Evolutionary conservation across 1,140 invertebrate genomes (phyloP).

Genomic region (Euura saliciscinereae): DNA sequence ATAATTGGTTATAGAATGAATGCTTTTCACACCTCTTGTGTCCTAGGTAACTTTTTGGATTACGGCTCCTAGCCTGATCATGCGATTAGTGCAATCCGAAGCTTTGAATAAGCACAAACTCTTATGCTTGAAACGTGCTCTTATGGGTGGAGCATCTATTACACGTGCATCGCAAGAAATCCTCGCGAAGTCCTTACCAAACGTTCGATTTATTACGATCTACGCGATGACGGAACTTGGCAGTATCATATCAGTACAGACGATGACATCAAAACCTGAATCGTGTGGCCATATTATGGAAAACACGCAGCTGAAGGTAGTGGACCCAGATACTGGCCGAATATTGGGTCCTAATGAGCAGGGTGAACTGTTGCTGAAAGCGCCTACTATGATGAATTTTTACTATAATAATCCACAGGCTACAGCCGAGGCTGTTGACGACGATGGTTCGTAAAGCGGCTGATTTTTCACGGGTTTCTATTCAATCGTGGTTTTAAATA

Average conservation of each 20-base stretch:
- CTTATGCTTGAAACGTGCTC: slow-evolving; percentile 27
- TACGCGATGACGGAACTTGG: slow-evolving; percentile 34
- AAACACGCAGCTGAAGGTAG: slow-evolving; percentile 41
- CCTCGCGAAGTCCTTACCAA: slow-evolving; percentile 23
- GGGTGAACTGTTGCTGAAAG: slow-evolving; percentile 55
- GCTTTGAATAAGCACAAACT: slow-evolving; percentile 31
- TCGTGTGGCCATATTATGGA: slow-evolving; percentile 35
- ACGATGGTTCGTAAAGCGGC: slow-evolving; percentile 56
- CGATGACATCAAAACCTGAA: slow-evolving; percentile 21
- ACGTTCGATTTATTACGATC: slow-evolving; percentile 25
- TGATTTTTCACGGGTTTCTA: not conserved
- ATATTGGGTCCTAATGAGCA: slow-evolving; percentile 41
- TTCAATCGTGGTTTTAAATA: not conserved
- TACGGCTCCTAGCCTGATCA: slow-evolving; percentile 33
- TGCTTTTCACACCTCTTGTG: slow-evolving; percentile 20
- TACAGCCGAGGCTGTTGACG: slow-evolving; percentile 58
- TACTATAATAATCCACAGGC: slow-evolving; percentile 46
- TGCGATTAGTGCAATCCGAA: slow-evolving; percentile 30
- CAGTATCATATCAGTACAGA: slow-evolving; percentile 16
- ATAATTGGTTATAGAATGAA: not conserved
- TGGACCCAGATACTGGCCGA: slow-evolving; percentile 49
- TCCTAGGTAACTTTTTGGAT: slow-evolving; percentile 26
- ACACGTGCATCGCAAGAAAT: slow-evolving; percentile 26
- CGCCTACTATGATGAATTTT: slow-evolving; percentile 43
- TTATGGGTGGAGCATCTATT: slow-evolving; percentile 44